Evolutionary conservation across 2,113 vertebrate species (phyloP).

Genomic region (Triplophysa dalaica): DNA sequence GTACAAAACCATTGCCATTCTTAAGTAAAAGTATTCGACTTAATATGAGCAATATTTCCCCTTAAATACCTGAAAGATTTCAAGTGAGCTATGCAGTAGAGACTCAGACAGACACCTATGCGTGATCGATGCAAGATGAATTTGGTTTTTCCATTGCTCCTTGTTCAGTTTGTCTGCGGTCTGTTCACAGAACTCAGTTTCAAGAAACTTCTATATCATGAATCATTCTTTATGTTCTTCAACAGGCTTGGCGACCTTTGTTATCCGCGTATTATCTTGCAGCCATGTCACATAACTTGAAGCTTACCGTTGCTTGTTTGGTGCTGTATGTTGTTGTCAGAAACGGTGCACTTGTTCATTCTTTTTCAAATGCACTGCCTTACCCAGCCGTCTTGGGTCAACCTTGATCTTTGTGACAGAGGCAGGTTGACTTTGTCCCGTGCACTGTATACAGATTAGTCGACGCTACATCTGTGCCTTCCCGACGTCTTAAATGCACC

Average conservation of each 20-base stretch:
- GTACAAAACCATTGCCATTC: neutral
- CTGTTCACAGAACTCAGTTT: neutral
- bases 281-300: conserved; percentile 31
- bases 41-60: conserved; percentile 68
- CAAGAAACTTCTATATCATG: neutral
- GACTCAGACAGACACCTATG: conserved; percentile 50
- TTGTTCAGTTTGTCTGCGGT: neutral
- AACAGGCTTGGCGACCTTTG: conserved; percentile 23
- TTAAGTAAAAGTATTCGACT: conserved; percentile 28
- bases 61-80: conserved; percentile 53
- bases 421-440: conserved; percentile 26
- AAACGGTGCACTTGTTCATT: conserved; percentile 11
- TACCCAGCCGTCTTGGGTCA: conserved; percentile 19
- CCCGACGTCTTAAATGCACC: conserved; percentile 30
- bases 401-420: neutral
- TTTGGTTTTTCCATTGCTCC: neutral
- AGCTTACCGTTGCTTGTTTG: conserved; percentile 26
- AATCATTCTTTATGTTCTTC: neutral
- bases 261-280: neutral
- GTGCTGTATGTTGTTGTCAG: conserved; percentile 8
- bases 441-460: conserved; percentile 48
- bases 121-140: conserved; percentile 29
- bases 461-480: conserved; percentile 50
- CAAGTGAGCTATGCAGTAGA: conserved; percentile 75
- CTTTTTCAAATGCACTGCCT: conserved; percentile 48